Evolutionary conservation across 2,113 vertebrate genomes (phyloP).

Genomic region (Hydropotes inermis): DNA sequence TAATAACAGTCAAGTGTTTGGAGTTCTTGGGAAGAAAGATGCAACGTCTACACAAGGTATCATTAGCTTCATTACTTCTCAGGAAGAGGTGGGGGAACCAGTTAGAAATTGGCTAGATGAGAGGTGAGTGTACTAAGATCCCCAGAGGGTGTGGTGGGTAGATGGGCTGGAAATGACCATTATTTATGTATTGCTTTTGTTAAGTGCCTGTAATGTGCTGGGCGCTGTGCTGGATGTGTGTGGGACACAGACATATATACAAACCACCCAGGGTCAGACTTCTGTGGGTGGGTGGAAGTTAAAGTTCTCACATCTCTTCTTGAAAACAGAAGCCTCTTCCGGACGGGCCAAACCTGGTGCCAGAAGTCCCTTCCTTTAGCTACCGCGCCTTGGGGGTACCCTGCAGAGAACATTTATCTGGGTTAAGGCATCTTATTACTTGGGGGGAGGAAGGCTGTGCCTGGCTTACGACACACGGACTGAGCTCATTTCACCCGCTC

Average conservation of each 20-base stretch:
- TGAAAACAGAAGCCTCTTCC: neutral
- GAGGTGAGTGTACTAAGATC: neutral
- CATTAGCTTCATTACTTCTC: neutral
- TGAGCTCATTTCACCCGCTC: neutral
- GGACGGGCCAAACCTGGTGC: rapidly evolving
- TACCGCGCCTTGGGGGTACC: rapidly evolving
- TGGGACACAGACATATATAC: neutral
- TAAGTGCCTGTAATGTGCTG: conserved; percentile 12
- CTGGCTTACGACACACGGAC: neutral
- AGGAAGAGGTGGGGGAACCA: neutral
- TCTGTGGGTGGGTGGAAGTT: neutral
- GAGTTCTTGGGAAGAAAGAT: conserved; percentile 28
- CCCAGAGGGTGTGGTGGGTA: neutral
- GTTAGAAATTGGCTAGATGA: neutral
- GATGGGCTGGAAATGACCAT: neutral
- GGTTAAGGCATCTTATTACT: neutral
- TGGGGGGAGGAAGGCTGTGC: neutral
- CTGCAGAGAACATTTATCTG: neutral
- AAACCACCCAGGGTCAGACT: neutral
- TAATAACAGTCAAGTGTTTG: neutral
- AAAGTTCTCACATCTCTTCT: neutral
- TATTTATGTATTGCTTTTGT: conserved; percentile 44
- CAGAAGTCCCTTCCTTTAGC: neutral
- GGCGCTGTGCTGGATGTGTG: neutral
- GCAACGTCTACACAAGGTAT: neutral